A percentile compares a stretch with the other conserved stretches of the same genome.
Evolutionary conservation across 1,140 invertebrate genomes (phyloP).

Genomic region (Drosophila micromelanica): DNA sequence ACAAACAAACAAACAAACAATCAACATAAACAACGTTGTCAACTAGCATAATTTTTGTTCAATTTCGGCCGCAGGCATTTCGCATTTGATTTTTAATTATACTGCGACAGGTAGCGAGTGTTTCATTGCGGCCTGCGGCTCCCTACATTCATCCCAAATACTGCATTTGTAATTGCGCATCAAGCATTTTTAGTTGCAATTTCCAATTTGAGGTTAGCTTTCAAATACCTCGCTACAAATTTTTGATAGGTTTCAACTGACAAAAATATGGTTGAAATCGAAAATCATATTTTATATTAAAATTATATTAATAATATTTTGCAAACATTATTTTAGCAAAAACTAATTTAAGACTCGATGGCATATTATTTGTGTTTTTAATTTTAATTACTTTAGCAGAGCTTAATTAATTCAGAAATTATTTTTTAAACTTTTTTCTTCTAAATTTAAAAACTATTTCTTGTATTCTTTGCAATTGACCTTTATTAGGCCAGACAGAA

Average conservation of each 20-base stretch:
- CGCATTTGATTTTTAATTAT: constrained; percentile 66
- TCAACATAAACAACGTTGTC: constrained; percentile 49
- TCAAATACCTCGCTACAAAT: background rate
- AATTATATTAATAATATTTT: too few relatives aligned
- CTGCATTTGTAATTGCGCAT: constrained; percentile 20
- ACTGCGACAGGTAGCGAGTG: constrained; percentile 6
- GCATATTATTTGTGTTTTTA: too few relatives aligned
- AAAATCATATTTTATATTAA: too few relatives aligned
- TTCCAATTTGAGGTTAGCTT: constrained; percentile 27
- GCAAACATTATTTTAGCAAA: too few relatives aligned
- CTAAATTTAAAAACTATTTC: background rate
- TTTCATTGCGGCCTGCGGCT: constrained; percentile 28
- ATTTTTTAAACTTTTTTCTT: background rate
- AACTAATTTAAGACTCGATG: too few relatives aligned
- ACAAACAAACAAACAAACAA: constrained; percentile 44
- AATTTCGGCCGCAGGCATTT: constrained; percentile 42
- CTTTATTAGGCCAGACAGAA: background rate
- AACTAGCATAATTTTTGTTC: constrained; percentile 49
- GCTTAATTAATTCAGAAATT: too few relatives aligned
- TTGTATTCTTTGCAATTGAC: background rate
- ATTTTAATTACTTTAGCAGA: too few relatives aligned
- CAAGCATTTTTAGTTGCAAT: constrained; percentile 9
- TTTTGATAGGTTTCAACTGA: background rate
- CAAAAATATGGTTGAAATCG: too few relatives aligned
- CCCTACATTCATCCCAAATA: constrained; percentile 1